Base-by-base conservation (phyloP, 2,797 vertebrate genomes). In the Xyrichtys novacula region DNA sequence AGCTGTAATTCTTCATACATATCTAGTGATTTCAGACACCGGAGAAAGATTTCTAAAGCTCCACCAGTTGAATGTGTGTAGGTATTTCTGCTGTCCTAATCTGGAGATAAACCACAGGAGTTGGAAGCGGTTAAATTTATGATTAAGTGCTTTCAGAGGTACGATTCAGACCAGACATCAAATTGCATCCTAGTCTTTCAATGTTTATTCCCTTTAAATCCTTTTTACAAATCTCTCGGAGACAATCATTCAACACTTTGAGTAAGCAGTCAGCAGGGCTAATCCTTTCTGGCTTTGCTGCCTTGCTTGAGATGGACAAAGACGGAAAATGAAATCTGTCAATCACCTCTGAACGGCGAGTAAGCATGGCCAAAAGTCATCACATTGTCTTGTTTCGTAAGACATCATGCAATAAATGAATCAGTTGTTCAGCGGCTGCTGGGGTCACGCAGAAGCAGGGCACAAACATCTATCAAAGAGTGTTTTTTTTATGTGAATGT, bases 251-350 rank as follows among this genome's bases (percentile, higher is more conserved):
- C 54, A 66, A 76, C 52, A 65, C 69, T 55, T 68, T 46, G 38
- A 60, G 38, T 74, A 38, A 44, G 36, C 39, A 62, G 60, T 65
- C 62, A 73, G 49, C 48, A 76, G 74, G 67, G 57, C 32, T 78
- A 76, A 85, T 83, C 75, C 67, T 64, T 36, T 79, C 39, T 69
- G 75, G 56, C 68, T 77, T 34, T 28, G 49, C 42, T 47, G 46
- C 59, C 14, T 65, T 19, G 9, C 34, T 70, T 23, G 49, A 7
- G 15, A 28, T 29, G 26, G 58, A 78, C 63, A 71, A 56, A 63
- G 65, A 67, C 60, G 67, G 76, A 50, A 88, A 81, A 82, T 80
- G 10, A 89, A 83, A 82, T 56, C 43, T 5, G 28, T 80, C 71
- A 73, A 15, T 83, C 75, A 63, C 26, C 8, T 17, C 39, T 53